Base-by-base conservation (phyloP, 2,888 invertebrate species). In the Periphyllus acericola region DNA sequence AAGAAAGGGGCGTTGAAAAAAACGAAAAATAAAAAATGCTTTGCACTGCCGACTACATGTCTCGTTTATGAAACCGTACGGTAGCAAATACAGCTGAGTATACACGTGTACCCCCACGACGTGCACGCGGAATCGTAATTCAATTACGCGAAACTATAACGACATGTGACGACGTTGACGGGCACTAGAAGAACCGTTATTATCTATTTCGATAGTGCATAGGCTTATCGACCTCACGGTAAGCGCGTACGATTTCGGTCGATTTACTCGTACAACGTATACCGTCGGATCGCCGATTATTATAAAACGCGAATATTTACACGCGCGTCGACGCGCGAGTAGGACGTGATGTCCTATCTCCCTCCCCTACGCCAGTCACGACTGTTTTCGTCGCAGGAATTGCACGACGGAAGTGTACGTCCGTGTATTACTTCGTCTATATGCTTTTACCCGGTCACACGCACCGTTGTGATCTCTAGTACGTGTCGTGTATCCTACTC, bases 151-250 rank as follows among this genome's bases (percentile, higher is more conserved):
- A 82, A 83, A 72, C 71, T 14, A 46, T 82, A 46, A 32, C 32
- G 32, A 71, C 52, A 6, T 36, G 36, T 46, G 14, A 14, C 2
- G 11, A 46, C 14, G 14, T 46, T 46, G 14, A 46, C 14, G 46
- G 72, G 32, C 72, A 72, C 72, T 72, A 72, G 82, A 72, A 52
- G 72, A 83, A 72, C 72, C 8, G 55, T 83, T 81, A 74, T 74
- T 76, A 83, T 72, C 55, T 72, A 83, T 83, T 83, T 72, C 32
- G 72, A 83, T 71, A 32, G 72, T 68, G 72, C 72, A 72, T 83
- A 83, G 19, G 82, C 72, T 83, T 83, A 72, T 83, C 52, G 72
- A 83, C 72, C 82, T 83, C 82, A 55, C 32, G 1, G 6, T 83
- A 83, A 72, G 72, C 55, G 55, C 32, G 3, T 82, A 72, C 55